Evolutionary conservation across 1,140 invertebrate genomes (phyloP), one percentile per base, ranked within the genome.

Genomic region (Drosophila trapezifrons): DNA sequence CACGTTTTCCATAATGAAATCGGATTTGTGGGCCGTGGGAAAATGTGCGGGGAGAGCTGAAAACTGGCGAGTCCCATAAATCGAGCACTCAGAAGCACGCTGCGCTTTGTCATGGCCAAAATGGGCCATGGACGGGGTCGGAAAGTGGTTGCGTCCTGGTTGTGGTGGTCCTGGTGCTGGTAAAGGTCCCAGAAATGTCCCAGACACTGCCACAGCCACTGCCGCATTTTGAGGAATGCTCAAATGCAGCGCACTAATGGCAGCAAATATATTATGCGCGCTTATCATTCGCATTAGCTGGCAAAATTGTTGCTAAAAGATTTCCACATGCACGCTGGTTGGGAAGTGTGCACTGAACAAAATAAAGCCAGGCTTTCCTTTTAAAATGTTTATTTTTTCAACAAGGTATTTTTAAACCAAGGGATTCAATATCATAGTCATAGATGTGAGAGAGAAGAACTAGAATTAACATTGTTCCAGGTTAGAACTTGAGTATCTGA

Each of bases 1-100:
- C 84, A 89, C 80, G 84, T 89, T 84, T 72, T 89, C 80, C 84
- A 89, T 89, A 89, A 89, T 89, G 80, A 87, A 89, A 89, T 78
- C 70, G 77, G 84, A 84, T 89, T 89, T 80, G 80, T 71, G 76
- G 72, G 84, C 42, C 54, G 46, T 38, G 51, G 58, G 29, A 35
- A 46, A 72, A 56, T 54, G 62, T 20, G 45, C 9, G 18, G 2
- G 4, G 27, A 20, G 29, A 35, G 20, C 43, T 32, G 25, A 52
- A 49, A 10, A 58, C 46, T 29, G 47, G 46, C 63, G 59, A 32
- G 62, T 63, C 38, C 54, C 60, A 80, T 71, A 87, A 79, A 63
- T 82, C 66, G 60, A 77, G 74, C 72, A 79, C 80, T 84, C 80
- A 49, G 58, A 32, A 64, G 62, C 73, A 58, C 62, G 47, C 73